A percentile compares a stretch with the other conserved stretches of the same genome.
Conservation (phyloP, 2,113 vertebrate genomes). For the Paralichthys olivaceus region DNA sequence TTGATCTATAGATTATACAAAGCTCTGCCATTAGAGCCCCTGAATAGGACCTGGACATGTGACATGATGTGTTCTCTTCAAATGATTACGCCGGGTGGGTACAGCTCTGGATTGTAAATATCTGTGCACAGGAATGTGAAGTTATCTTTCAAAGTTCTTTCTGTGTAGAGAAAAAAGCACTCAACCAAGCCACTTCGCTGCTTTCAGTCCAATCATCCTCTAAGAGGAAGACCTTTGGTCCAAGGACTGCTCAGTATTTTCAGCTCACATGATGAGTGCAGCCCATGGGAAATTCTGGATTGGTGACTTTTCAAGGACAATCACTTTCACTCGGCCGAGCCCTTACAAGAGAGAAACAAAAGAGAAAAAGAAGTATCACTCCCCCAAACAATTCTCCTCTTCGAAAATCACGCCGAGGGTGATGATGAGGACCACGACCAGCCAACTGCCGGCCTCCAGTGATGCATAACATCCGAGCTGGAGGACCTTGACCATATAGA, state of each 20-base stretch:
- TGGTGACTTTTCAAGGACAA: constrained; percentile 56
- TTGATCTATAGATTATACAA: no score
- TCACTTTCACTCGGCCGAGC: constrained; percentile 28
- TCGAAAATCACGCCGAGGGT: constrained; percentile 21
- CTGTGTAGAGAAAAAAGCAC: background rate
- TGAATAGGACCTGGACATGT: constrained; percentile 2
- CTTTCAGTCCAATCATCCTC: constrained; percentile 19
- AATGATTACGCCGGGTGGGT: background rate
- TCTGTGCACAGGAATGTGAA: background rate
- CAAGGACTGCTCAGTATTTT: constrained; percentile 6
- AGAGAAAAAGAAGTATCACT: background rate
- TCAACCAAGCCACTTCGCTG: background rate
- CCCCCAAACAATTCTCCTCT: constrained; percentile 23
- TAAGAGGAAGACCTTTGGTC: constrained; percentile 7
- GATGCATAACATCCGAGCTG: constrained; percentile 52
- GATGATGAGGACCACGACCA: constrained; percentile 24
- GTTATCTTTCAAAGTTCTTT: background rate
- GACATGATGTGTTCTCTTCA: background rate
- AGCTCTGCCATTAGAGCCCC: no score
- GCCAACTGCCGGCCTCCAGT: background rate
- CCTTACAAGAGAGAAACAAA: constrained; percentile 10
- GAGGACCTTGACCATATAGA: constrained; percentile 47
- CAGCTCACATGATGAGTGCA: constrained; percentile 23
- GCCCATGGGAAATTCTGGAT: constrained; percentile 13
- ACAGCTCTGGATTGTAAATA: background rate